Conservation (phyloP, 1,140 invertebrate species). For the Cydia fagiglandana region DNA sequence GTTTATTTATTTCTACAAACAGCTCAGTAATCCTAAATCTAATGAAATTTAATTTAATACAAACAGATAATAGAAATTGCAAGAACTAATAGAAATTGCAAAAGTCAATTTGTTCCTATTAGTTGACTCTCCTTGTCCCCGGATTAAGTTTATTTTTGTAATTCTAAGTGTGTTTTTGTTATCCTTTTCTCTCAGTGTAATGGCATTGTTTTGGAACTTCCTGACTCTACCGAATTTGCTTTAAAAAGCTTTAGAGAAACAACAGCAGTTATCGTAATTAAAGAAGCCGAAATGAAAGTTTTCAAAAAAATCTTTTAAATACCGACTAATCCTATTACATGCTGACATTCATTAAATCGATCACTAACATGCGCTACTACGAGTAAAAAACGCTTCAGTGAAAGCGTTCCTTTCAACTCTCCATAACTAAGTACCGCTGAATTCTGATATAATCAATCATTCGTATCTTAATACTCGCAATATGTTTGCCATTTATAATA, state of each 20-base stretch:
- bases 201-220: too few species aligned
- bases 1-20: too few species aligned
- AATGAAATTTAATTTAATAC: too few species aligned
- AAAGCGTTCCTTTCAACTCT: conserved; percentile 30
- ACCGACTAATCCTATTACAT: conserved; percentile 28
- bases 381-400: conserved; percentile 12
- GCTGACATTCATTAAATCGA: conserved; percentile 24
- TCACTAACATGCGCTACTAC: neutral
- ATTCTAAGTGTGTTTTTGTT: too few species aligned
- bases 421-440: conserved; percentile 21
- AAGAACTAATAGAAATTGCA: too few species aligned
- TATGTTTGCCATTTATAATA: conserved; percentile 26
- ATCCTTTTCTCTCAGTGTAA: too few species aligned
- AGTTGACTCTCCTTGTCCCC: too few species aligned
- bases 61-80: too few species aligned
- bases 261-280: too few species aligned
- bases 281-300: neutral
- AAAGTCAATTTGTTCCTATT: too few species aligned
- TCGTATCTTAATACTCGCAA: conserved; percentile 7
- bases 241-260: neutral
- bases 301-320: conserved; percentile 1
- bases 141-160: too few species aligned
- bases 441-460: conserved; percentile 32
- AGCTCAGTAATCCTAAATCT: too few species aligned
- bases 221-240: neutral